These are phyloP conservation scores for Zapus hudsonius DNA, from an alignment of 2,113 vertebrate genomes.

Conservation along the genomic window DNA sequence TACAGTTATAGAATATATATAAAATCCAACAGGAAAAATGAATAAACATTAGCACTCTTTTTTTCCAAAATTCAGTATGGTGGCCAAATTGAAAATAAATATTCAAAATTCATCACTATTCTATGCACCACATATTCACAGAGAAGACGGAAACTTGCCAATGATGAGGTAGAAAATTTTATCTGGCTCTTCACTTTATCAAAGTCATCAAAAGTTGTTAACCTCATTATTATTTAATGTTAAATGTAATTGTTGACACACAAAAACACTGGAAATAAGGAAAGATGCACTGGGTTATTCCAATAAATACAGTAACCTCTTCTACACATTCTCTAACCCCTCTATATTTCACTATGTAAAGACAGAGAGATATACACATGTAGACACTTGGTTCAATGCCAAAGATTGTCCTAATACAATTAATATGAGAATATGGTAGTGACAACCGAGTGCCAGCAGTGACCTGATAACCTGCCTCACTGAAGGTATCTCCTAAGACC, in stretches of 20 bases:
- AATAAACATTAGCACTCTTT: constrained; percentile 22
- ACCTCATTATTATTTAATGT: not conserved
- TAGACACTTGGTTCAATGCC: not conserved
- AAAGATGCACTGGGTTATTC: not conserved
- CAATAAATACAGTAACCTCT: not conserved
- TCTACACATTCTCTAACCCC: too few relatives aligned
- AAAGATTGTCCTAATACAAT: not conserved
- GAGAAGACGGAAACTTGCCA: not conserved
- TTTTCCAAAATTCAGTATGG: not conserved
- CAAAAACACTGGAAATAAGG: not conserved
- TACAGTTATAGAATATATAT: not conserved
- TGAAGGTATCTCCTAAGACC: not conserved
- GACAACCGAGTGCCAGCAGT: accelerated
- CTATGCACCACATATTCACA: not conserved
- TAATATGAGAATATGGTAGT: not conserved
- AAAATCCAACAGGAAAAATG: not conserved
- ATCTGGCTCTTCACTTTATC: not conserved
- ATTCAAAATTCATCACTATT: not conserved
- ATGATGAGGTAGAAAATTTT: not conserved
- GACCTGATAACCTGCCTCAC: not conserved
- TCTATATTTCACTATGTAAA: not conserved
- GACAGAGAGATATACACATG: not conserved
- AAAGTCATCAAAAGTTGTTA: not conserved
- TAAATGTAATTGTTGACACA: not conserved
- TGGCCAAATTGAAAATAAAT: constrained; percentile 17